Percentiles rank a stretch among this genome's conserved stretches.
Evolutionary conservation across 1,140 invertebrate genomes (phyloP).

Genomic region (Drosophila nikananu): DNA sequence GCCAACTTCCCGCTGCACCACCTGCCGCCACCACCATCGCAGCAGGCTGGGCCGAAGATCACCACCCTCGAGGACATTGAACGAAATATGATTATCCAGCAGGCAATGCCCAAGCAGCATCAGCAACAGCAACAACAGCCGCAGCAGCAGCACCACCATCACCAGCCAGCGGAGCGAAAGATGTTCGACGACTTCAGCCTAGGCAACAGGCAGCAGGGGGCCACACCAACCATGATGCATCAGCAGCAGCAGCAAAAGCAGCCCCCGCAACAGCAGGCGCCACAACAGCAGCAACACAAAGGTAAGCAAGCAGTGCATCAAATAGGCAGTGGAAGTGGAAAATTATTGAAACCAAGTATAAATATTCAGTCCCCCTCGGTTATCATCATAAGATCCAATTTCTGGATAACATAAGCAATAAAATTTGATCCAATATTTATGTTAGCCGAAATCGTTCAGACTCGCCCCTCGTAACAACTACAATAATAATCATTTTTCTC

Average conservation of each 20-base stretch:
- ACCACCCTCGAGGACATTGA: constrained; percentile 83
- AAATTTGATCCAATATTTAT: neutral
- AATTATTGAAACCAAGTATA: neutral
- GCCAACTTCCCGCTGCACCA: constrained; percentile 65
- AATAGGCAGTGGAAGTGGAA: neutral
- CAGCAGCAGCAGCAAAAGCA: constrained; percentile 36
- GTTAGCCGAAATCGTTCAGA: neutral
- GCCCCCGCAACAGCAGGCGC: constrained; percentile 40
- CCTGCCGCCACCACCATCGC: constrained; percentile 26
- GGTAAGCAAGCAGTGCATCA: constrained; percentile 32
- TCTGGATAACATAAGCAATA: neutral
- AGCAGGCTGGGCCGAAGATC: constrained; percentile 61
- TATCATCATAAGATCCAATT: neutral
- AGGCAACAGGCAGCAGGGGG: constrained; percentile 58
- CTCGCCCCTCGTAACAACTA: neutral
- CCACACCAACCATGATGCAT: constrained; percentile 61
- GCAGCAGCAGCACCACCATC: constrained; percentile 27
- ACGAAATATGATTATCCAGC: constrained; percentile 82
- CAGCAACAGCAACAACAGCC: constrained; percentile 35
- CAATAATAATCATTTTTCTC: constrained; percentile 3
- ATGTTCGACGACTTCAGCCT: constrained; percentile 60
- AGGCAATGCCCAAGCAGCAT: constrained; percentile 62
- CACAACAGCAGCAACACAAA: constrained; percentile 53
- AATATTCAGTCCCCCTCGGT: too few relatives aligned
- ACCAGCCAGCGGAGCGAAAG: constrained; percentile 25